phyloP scores from a whole-genome alignment of 2,888 invertebrate species.

The Drosophila siamana region DNA sequence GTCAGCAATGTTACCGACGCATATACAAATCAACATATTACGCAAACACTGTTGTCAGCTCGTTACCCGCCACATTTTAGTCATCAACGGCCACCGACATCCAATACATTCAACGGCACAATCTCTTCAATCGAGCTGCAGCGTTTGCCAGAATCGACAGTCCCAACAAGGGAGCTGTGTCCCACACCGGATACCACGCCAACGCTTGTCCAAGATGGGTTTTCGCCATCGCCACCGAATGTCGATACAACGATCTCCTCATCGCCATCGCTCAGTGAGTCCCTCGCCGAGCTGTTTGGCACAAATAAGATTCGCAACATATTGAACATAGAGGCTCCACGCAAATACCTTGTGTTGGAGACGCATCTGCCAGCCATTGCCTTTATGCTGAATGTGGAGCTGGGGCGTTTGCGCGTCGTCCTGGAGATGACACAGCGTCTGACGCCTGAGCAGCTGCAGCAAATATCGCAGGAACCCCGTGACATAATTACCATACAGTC shows the following conservation, averaged over 20 bases:
- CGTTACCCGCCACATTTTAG: slow-evolving; percentile 77
- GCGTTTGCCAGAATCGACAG: background rate
- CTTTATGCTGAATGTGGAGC: slow-evolving; percentile 62
- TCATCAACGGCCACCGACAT: slow-evolving; percentile 64
- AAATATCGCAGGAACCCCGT: slow-evolving; percentile 17
- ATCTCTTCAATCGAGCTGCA: slow-evolving; percentile 9
- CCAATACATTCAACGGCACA: background rate
- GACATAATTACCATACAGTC: slow-evolving; percentile 17
- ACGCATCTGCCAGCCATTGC: slow-evolving; percentile 74
- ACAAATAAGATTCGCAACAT: slow-evolving; percentile 64
- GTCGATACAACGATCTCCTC: slow-evolving; percentile 30
- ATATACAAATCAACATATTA: slow-evolving; percentile 31
- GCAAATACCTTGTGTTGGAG: slow-evolving; percentile 63
- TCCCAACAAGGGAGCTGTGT: background rate
- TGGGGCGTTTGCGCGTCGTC: slow-evolving; percentile 58
- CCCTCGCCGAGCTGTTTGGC: slow-evolving; percentile 74
- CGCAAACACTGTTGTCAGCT: slow-evolving; percentile 55
- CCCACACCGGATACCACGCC: slow-evolving; percentile 23
- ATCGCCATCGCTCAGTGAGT: slow-evolving; percentile 76
- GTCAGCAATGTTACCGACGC: slow-evolving; percentile 1
- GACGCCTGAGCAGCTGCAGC: slow-evolving; percentile 42
- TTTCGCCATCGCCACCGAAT: slow-evolving; percentile 11
- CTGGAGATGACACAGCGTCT: slow-evolving; percentile 63
- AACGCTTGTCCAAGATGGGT: background rate
- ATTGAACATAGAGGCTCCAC: slow-evolving; percentile 59